Conservation (phyloP, 2,888 invertebrate species). For the Lasioglossum leucozonium region DNA sequence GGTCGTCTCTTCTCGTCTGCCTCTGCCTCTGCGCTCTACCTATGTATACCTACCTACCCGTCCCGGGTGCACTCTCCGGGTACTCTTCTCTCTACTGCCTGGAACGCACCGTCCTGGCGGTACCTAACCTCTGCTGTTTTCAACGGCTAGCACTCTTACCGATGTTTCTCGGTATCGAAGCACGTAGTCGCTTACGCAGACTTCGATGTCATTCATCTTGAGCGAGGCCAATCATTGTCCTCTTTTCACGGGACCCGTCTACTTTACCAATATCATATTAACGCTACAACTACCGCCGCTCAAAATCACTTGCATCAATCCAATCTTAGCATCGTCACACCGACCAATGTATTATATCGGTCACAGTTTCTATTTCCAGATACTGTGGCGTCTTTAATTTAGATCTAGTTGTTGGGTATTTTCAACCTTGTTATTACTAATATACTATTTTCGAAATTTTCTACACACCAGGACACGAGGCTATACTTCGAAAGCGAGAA, state of each 20-base stretch:
- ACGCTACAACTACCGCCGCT: background rate
- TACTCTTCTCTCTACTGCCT: slow-evolving; percentile 67
- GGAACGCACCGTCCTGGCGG: slow-evolving; percentile 62
- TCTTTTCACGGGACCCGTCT: slow-evolving; percentile 36
- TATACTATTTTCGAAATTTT: background rate
- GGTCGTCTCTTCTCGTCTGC: slow-evolving; percentile 82
- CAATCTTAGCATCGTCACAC: background rate
- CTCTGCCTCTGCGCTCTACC: slow-evolving; percentile 75
- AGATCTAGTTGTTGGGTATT: background rate
- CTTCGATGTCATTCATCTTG: slow-evolving; percentile 66
- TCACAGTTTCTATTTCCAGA: background rate
- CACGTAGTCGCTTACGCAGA: slow-evolving; percentile 64
- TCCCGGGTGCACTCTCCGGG: slow-evolving; percentile 67
- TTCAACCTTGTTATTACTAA: background rate
- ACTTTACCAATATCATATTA: slow-evolving; percentile 31
- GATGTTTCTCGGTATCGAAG: slow-evolving; percentile 62
- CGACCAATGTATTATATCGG: slow-evolving; percentile 1
- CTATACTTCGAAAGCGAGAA: background rate
- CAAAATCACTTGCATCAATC: slow-evolving; percentile 8
- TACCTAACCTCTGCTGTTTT: slow-evolving; percentile 66
- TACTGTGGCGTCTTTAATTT: background rate
- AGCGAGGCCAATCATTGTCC: slow-evolving; percentile 61
- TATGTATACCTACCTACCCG: slow-evolving; percentile 65
- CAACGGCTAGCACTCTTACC: slow-evolving; percentile 62
- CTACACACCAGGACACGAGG: background rate